These are phyloP conservation scores for Porphyrio hochstetteri DNA, from an alignment of 2,113 vertebrate species.

Conservation along the genomic window DNA sequence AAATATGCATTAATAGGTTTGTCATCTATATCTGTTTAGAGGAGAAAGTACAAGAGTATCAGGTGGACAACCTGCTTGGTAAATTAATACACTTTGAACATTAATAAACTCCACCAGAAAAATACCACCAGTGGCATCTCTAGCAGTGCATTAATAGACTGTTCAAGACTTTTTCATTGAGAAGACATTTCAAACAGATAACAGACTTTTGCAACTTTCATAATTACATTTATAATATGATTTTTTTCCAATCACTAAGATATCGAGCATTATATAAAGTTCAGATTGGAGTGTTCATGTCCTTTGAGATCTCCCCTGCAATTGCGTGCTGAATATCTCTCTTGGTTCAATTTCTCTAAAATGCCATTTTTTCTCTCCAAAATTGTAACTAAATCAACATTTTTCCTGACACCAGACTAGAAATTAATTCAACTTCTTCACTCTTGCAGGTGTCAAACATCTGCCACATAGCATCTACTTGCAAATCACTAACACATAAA, in stretches of 20 bases:
- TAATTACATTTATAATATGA: not conserved
- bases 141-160: not conserved
- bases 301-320: not conserved
- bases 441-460: not conserved
- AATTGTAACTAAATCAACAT: not conserved
- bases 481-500: not conserved
- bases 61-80: not conserved
- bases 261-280: not conserved
- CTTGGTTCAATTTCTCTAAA: not conserved
- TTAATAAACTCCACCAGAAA: not conserved
- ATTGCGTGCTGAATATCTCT: not conserved
- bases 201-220: not conserved
- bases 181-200: not conserved
- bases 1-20: not conserved
- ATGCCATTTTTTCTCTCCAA: not conserved
- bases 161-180: not conserved
- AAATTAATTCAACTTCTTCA: not conserved
- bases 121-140: not conserved
- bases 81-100: not conserved
- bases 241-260: not conserved
- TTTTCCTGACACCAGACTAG: not conserved
- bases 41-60: not conserved
- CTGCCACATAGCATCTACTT: not conserved
- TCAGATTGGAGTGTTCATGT: not conserved
- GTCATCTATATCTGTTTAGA: not conserved